A percentile compares a stretch with the other conserved stretches of the same genome.
Evolutionary conservation across 2,113 vertebrate genomes (phyloP).

Genomic region (Bubo scandiacus): DNA sequence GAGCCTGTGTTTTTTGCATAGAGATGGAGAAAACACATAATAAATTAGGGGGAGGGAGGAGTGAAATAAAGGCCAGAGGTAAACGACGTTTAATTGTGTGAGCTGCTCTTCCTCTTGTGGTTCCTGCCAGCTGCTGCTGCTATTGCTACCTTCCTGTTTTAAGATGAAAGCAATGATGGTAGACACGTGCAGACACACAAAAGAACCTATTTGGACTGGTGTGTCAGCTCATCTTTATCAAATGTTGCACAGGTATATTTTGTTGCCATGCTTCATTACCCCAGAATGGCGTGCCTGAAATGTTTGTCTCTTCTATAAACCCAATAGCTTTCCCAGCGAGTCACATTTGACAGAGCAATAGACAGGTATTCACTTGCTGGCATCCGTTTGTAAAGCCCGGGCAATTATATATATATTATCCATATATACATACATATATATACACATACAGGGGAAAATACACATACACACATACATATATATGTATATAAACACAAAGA

Average conservation of each 20-base stretch:
- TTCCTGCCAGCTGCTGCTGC: slow-evolving; percentile 87
- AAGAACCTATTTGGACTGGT: slow-evolving; percentile 98
- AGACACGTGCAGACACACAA: slow-evolving; percentile 91
- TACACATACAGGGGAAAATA: neutral
- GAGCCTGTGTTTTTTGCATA: slow-evolving; percentile 80
- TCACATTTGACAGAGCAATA: slow-evolving; percentile 80
- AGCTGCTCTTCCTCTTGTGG: slow-evolving; percentile 82
- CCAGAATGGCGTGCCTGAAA: slow-evolving; percentile 96
- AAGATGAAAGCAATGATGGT: slow-evolving; percentile 87
- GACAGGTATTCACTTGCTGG: slow-evolving; percentile 69
- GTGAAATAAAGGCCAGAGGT: slow-evolving; percentile 87
- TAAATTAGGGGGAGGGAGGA: slow-evolving; percentile 82
- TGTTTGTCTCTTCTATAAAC: slow-evolving; percentile 93
- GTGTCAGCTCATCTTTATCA: slow-evolving; percentile 99
- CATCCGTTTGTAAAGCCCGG: slow-evolving; percentile 69
- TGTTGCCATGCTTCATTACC: slow-evolving; percentile 98
- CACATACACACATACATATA: neutral
- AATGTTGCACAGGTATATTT: slow-evolving; percentile 99
- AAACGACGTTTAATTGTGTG: slow-evolving; percentile 85
- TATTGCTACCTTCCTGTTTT: slow-evolving; percentile 77
- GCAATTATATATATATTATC: slow-evolving; percentile 64
- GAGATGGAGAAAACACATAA: slow-evolving; percentile 76
- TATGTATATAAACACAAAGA: neutral
- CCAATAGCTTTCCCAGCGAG: slow-evolving; percentile 76
- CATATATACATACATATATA: neutral